Evolutionary conservation across 2,113 vertebrate species (phyloP).

Genomic region (Cyanoliseus patagonus): DNA sequence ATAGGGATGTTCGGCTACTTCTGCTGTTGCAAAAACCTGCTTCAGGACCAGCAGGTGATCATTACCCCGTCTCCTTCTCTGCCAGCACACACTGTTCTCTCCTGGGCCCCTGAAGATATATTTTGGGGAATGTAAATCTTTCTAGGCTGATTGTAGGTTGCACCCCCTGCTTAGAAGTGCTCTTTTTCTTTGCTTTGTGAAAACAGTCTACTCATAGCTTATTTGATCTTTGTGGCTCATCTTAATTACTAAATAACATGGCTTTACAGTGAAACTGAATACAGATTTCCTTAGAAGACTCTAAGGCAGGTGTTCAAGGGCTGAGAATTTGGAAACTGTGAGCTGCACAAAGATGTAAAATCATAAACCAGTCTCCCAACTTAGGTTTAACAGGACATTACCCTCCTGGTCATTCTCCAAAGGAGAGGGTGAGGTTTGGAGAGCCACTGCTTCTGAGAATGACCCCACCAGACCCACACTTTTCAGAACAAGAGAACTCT

Average conservation of each 20-base stretch:
- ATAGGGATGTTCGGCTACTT: background rate
- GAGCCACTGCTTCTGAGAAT: background rate
- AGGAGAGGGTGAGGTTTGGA: background rate
- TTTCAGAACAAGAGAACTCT: background rate
- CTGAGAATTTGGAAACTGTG: background rate
- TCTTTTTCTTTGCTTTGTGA: background rate
- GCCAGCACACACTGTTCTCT: background rate
- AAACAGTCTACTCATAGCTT: background rate
- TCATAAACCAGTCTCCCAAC: background rate
- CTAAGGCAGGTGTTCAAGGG: background rate
- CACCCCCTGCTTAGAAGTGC: background rate
- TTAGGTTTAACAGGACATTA: background rate
- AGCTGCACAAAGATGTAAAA: background rate
- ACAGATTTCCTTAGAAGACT: background rate
- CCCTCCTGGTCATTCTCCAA: background rate
- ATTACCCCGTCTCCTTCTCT: accelerated
- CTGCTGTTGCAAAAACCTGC: background rate
- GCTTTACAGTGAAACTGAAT: background rate
- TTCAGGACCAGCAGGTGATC: accelerated
- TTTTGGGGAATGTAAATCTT: background rate
- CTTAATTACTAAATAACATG: background rate
- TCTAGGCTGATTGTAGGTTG: background rate
- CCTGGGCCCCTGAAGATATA: background rate
- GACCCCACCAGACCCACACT: background rate
- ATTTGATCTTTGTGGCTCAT: background rate